These are phyloP conservation scores for Euproctis similis DNA, from an alignment of 2,888 invertebrate species.

Conservation along the genomic window DNA sequence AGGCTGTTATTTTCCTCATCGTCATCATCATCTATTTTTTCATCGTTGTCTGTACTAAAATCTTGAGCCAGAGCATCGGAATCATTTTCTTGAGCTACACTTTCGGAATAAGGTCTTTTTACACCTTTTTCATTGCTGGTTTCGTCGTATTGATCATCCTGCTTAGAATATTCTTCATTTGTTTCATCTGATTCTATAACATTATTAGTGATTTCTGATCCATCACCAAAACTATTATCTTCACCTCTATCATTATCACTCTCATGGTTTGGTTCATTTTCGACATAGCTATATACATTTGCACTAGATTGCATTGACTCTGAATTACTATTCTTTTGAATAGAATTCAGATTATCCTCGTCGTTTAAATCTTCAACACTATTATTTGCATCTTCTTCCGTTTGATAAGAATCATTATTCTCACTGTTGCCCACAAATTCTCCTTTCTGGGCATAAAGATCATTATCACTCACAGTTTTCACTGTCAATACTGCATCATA, in stretches of 20 bases:
- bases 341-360: constrained; percentile 12
- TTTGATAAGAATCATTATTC: constrained; percentile 10
- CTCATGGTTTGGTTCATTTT: constrained; percentile 27
- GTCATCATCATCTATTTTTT: constrained; percentile 12
- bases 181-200: constrained; percentile 11
- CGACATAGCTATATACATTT: constrained; percentile 38
- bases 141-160: constrained; percentile 3
- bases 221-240: constrained; percentile 7
- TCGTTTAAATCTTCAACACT: constrained; percentile 40
- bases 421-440: constrained; percentile 14
- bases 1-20: constrained; percentile 11
- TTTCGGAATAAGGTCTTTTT: constrained; percentile 20
- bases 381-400: constrained; percentile 26
- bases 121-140: constrained; percentile 16
- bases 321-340: constrained; percentile 22
- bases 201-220: constrained; percentile 8
- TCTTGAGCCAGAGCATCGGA: constrained; percentile 17
- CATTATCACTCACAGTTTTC: constrained; percentile 36
- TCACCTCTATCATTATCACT: constrained; percentile 12
- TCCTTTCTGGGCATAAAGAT: constrained; percentile 9
- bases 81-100: constrained; percentile 19
- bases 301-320: constrained; percentile 44
- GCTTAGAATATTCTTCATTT: constrained; percentile 5
- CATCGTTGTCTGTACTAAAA: constrained; percentile 15
- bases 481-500: constrained; percentile 60